A percentile compares a stretch with the other conserved stretches of the same genome.
phyloP scores from a whole-genome alignment of 2,113 vertebrate species.

The Octodon degus region DNA sequence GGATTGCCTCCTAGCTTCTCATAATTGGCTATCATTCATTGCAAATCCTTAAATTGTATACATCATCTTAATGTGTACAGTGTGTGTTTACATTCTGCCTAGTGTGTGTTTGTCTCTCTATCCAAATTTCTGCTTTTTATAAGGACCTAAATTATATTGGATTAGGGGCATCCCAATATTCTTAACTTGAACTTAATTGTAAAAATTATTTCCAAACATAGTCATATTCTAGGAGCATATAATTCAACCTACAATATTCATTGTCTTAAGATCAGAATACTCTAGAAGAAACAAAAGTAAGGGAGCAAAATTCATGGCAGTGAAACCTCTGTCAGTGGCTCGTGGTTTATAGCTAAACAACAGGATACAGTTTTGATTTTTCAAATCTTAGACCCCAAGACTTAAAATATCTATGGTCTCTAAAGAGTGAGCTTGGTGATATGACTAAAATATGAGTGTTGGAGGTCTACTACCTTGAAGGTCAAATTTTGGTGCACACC shows the following conservation, averaged over 20 bases:
- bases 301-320: fast-evolving
- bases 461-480: too few relatives aligned
- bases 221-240: background rate
- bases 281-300: background rate
- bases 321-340: background rate
- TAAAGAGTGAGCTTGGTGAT: background rate
- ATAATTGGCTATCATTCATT: background rate
- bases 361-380: background rate
- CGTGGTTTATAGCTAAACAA: background rate
- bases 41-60: background rate
- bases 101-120: background rate
- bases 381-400: background rate
- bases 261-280: background rate
- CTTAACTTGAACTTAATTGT: background rate
- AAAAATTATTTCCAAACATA: background rate
- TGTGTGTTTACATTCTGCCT: background rate
- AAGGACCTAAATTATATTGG: background rate
- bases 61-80: background rate
- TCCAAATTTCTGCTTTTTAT: background rate
- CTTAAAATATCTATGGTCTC: background rate
- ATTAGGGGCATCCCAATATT: background rate
- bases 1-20: background rate
- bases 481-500: too few relatives aligned
- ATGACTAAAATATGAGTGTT: background rate
- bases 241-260: background rate